phyloP scores from a whole-genome alignment of 2,113 vertebrate species.

The Dolichotis patagonum region DNA sequence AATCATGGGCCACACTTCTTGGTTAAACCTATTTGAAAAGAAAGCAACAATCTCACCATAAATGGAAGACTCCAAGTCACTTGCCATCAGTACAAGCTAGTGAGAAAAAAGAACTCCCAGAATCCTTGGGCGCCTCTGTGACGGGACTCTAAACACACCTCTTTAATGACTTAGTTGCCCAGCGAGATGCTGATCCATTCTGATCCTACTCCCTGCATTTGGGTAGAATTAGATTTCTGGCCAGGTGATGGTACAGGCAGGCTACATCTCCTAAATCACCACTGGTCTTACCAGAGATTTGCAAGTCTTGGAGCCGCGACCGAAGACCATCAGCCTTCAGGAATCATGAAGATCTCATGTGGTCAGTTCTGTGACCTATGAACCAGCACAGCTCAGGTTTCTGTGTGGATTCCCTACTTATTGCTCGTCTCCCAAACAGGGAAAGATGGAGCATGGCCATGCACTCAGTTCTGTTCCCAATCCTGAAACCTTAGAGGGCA shows the following conservation, averaged over 20 bases:
- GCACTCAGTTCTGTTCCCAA: neutral
- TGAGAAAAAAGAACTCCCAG: neutral
- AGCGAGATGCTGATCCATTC: neutral
- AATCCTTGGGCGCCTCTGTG: neutral
- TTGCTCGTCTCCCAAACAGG: neutral
- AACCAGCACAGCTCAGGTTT: neutral
- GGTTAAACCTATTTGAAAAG: neutral
- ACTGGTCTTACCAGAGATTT: neutral
- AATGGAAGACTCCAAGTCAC: neutral
- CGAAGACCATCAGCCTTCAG: neutral
- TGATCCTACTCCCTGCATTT: neutral
- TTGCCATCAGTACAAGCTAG: neutral
- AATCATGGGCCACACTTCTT: neutral
- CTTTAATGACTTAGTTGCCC: neutral
- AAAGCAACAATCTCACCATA: too few relatives aligned
- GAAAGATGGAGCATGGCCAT: neutral
- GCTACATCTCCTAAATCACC: neutral
- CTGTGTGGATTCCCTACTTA: neutral
- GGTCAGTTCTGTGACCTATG: neutral
- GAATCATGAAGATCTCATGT: neutral
- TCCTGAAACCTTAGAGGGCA: neutral
- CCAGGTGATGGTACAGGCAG: fast-evolving
- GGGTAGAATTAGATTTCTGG: neutral
- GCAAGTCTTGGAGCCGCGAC: neutral
- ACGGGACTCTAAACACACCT: neutral